A percentile compares a stretch with the other conserved stretches of the same genome.
Evolutionary conservation across 1,140 invertebrate species (phyloP).

Genomic region (Pseudomyrmex flavicornis): DNA sequence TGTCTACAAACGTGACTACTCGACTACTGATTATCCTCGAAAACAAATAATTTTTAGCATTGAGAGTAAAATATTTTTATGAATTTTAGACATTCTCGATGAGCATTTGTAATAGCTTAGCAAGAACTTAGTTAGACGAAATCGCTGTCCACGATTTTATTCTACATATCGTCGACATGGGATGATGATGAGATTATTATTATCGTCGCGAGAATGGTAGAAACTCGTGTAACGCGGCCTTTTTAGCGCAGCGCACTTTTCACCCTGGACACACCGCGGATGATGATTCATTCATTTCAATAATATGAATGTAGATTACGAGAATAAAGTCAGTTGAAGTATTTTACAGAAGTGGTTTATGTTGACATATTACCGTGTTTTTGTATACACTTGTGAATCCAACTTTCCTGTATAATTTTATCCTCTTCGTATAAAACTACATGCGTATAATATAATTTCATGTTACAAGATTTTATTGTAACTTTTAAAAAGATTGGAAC

Average conservation of each 20-base stretch:
- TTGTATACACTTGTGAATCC: too few species aligned
- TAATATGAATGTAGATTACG: slow-evolving; percentile 66
- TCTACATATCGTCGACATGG: background rate
- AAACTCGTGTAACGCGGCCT: background rate
- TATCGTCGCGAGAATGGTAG: background rate
- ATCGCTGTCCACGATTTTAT: slow-evolving; percentile 19
- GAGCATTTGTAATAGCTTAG: slow-evolving; percentile 45
- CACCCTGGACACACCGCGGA: slow-evolving; percentile 48
- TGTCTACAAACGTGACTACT: slow-evolving; percentile 8
- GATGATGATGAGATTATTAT: slow-evolving; percentile 27
- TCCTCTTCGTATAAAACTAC: too few species aligned
- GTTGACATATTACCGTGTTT: background rate
- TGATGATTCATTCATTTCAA: slow-evolving; percentile 67
- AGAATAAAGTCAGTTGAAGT: slow-evolving; percentile 72
- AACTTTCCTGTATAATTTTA: too few species aligned
- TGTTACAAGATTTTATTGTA: too few species aligned
- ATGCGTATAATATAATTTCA: too few species aligned
- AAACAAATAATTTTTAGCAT: background rate
- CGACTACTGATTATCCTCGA: slow-evolving; percentile 18
- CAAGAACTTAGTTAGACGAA: slow-evolving; percentile 1
- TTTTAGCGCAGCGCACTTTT: slow-evolving; percentile 51
- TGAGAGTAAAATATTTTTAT: slow-evolving; percentile 59
- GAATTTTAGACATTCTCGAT: slow-evolving; percentile 42
- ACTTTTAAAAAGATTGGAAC: too few species aligned
- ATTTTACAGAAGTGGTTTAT: slow-evolving; percentile 63